A percentile compares a stretch with the other conserved stretches of the same genome.
phyloP scores from a whole-genome alignment of 2,888 invertebrate species.

The Tryphoninae sp. region DNA sequence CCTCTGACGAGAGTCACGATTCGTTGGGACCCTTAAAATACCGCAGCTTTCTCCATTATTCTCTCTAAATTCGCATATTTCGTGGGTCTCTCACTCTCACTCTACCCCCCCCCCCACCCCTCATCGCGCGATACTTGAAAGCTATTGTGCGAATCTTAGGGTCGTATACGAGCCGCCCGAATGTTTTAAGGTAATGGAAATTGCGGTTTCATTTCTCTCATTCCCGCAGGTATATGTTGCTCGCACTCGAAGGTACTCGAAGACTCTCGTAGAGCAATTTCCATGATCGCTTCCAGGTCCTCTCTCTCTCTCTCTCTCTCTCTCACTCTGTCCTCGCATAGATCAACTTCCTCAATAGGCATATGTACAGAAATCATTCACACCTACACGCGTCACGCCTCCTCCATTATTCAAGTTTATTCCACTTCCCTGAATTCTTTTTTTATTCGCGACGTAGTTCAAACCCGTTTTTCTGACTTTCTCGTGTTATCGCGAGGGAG shows the following conservation, averaged over 20 bases:
- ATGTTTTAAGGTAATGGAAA: slow-evolving; percentile 75
- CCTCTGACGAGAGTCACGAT: too few species aligned
- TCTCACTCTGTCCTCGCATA: too few species aligned
- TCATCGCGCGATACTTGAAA: too few species aligned
- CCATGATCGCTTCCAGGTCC: slow-evolving; percentile 59
- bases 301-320: background rate
- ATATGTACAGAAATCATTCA: background rate
- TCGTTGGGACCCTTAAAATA: background rate
- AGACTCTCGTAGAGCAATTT: slow-evolving; percentile 64
- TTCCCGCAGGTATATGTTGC: background rate
- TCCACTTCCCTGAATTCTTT: background rate
- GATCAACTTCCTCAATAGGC: slow-evolving; percentile 13
- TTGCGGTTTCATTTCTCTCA: slow-evolving; percentile 63
- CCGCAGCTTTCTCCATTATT: slow-evolving; percentile 1
- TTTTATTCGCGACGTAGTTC: background rate
- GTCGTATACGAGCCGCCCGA: slow-evolving; percentile 31
- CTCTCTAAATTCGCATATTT: slow-evolving; percentile 3
- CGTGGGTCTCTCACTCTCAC: background rate
- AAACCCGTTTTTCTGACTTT: background rate
- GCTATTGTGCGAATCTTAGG: background rate
- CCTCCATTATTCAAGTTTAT: slow-evolving; percentile 36
- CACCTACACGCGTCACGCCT: background rate
- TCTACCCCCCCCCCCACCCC: too few species aligned
- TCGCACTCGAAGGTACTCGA: slow-evolving; percentile 61
- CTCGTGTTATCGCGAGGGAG: background rate